phyloP scores from a whole-genome alignment of 2,797 vertebrate species.

The Danio choprae region DNA sequence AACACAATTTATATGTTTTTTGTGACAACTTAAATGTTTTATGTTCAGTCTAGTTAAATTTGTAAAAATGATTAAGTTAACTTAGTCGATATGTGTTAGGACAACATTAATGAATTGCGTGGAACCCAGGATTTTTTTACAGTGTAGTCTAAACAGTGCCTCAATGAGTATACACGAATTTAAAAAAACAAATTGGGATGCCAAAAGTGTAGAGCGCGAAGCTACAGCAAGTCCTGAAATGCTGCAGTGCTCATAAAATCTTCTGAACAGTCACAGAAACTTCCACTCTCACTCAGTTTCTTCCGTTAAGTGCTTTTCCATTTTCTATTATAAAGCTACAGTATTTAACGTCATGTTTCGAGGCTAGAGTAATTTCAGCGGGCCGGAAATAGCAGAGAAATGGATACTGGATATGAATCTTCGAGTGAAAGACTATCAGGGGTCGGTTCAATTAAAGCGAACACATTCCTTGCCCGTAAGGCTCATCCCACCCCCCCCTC shows the following conservation, averaged over 20 bases:
- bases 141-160: too few species aligned
- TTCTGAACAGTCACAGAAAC: background rate
- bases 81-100: too few species aligned
- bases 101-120: too few species aligned
- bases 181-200: background rate
- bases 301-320: background rate
- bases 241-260: background rate
- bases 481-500: conserved; percentile 5
- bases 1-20: too few species aligned
- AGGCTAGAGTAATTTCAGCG: background rate
- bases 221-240: background rate
- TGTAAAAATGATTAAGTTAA: too few species aligned
- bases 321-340: background rate
- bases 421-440: conserved; percentile 27
- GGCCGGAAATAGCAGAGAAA: background rate
- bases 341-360: too few species aligned
- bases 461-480: conserved; percentile 45
- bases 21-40: too few species aligned
- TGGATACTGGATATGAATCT: background rate
- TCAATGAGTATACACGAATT: too few species aligned
- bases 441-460: conserved; percentile 43
- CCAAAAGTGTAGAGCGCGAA: background rate
- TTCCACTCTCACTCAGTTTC: background rate
- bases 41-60: too few species aligned
- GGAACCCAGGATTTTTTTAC: too few species aligned